These are phyloP conservation scores for Vollenhovia emeryi DNA, from an alignment of 1,140 invertebrate species.

Conservation along the genomic window DNA sequence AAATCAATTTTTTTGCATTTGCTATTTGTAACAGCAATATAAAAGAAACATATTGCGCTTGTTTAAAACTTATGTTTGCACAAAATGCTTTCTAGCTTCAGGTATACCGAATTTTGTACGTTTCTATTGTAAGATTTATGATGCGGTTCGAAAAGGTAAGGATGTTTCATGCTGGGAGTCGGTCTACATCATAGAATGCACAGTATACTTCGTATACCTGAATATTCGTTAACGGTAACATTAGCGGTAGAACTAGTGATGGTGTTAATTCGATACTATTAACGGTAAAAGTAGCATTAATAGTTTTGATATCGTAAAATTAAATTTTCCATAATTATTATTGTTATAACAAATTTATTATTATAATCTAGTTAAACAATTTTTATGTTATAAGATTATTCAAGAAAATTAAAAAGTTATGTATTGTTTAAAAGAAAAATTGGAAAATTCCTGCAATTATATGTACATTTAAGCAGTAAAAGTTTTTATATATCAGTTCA, in stretches of 20 bases:
- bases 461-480: neutral
- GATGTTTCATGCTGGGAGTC: neutral
- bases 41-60: neutral
- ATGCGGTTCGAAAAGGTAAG: neutral
- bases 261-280: neutral
- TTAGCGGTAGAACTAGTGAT: neutral
- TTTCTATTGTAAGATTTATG: neutral
- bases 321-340: neutral
- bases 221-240: neutral
- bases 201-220: neutral
- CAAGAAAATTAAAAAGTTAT: slow-evolving; percentile 2
- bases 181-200: neutral
- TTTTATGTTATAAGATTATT: neutral
- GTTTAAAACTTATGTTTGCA: neutral
- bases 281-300: neutral
- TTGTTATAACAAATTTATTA: neutral
- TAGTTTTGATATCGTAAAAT: neutral
- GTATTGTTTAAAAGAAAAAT: neutral
- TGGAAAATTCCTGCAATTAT: neutral
- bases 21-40: neutral
- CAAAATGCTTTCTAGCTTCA: neutral
- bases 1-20: neutral
- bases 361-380: neutral
- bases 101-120: neutral
- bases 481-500: neutral